Percentiles rank a stretch among this genome's conserved stretches.
Conservation (phyloP, 2,888 invertebrate species). For the Leptopilina myrica region DNA sequence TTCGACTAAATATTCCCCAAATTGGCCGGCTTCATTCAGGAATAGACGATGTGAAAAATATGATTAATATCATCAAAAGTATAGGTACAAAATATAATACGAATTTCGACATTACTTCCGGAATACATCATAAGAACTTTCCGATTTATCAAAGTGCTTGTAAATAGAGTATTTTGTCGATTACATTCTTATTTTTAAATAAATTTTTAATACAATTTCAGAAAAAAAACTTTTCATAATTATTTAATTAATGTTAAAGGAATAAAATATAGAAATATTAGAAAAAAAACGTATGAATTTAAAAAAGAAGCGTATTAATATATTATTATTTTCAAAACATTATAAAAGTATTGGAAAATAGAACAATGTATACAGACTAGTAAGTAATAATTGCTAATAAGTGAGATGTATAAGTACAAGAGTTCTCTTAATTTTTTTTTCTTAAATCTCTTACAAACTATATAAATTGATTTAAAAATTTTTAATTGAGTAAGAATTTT, state of each 20-base stretch:
- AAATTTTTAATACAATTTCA: too few relatives aligned
- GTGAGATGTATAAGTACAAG: background rate
- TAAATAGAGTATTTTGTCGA: background rate
- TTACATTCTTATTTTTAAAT: background rate
- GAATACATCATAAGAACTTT: background rate
- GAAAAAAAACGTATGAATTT: background rate
- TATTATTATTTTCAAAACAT: constrained; percentile 12
- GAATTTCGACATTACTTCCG: constrained; percentile 62
- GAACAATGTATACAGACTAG: constrained; percentile 5
- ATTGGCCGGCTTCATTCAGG: constrained; percentile 78
- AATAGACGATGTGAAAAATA: constrained; percentile 71
- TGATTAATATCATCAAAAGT: constrained; percentile 62
- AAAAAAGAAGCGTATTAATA: background rate
- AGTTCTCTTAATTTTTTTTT: background rate
- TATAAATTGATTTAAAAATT: background rate
- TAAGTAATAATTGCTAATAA: background rate
- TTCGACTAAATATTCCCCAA: constrained; percentile 65
- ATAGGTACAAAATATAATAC: constrained; percentile 56
- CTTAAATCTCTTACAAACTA: background rate
- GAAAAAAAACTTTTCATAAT: too few relatives aligned
- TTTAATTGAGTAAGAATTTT: background rate
- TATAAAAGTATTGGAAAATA: constrained; percentile 4
- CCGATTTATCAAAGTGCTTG: background rate
- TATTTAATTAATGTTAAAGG: too few relatives aligned
- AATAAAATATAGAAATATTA: too few relatives aligned